phyloP scores from a whole-genome alignment of 2,113 vertebrate genomes.

The Piaya cayana region DNA sequence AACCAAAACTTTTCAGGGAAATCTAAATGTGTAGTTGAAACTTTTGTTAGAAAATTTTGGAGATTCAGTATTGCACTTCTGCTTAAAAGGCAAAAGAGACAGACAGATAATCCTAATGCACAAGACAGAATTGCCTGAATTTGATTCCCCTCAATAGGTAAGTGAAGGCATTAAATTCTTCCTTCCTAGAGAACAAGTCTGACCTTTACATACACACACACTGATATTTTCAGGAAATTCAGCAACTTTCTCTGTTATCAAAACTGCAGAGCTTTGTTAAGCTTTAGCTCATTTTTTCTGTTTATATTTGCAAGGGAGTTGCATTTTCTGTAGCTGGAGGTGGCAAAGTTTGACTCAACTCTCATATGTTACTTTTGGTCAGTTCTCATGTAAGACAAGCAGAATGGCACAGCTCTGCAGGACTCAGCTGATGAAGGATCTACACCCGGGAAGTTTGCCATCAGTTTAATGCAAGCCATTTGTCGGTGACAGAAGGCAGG shows the following conservation, averaged over 20 bases:
- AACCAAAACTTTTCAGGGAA: slow-evolving; percentile 32
- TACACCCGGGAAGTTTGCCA: background rate
- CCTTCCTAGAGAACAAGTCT: background rate
- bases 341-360: background rate
- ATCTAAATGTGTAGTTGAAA: background rate
- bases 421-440: background rate
- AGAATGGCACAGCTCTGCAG: background rate
- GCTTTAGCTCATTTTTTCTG: background rate
- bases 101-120: background rate
- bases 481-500: background rate
- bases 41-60: background rate
- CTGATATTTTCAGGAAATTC: background rate
- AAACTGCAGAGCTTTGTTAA: background rate
- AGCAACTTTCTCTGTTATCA: background rate
- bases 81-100: background rate
- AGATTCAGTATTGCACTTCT: background rate
- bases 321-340: accelerated
- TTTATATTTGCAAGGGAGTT: background rate
- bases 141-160: background rate
- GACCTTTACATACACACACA: background rate
- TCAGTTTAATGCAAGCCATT: background rate
- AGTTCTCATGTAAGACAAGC: background rate
- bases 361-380: background rate
- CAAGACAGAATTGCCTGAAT: background rate
- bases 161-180: background rate